Evolutionary conservation across 2,113 vertebrate species (phyloP).

Genomic region (Macquaria australasica): DNA sequence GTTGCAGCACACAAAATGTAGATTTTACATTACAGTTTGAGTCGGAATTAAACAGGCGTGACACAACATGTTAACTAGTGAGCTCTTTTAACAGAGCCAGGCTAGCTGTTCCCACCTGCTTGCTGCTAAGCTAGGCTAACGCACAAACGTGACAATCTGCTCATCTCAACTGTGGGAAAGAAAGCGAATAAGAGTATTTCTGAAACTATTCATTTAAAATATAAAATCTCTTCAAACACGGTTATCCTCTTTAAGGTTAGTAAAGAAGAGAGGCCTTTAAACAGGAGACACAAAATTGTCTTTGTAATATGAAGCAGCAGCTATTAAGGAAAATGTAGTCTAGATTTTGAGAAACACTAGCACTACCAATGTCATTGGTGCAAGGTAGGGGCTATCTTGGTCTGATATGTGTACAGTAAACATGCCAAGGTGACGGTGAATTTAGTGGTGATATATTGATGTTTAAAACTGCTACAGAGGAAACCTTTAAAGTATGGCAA

Average conservation of each 20-base stretch:
- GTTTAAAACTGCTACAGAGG: constrained; percentile 53
- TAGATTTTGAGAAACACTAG: not conserved
- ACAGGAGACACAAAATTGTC: not conserved
- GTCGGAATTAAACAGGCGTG: not conserved
- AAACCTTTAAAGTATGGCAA: constrained; percentile 52
- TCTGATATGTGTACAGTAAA: constrained; percentile 46
- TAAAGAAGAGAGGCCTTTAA: not conserved
- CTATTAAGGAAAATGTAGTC: not conserved
- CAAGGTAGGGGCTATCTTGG: not conserved
- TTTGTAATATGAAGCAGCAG: not conserved
- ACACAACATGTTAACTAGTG: not conserved
- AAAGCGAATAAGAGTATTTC: not conserved
- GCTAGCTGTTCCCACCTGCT: not conserved
- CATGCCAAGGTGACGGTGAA: constrained; percentile 21
- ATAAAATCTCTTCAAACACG: not conserved
- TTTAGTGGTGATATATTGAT: constrained; percentile 37
- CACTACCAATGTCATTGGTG: not conserved
- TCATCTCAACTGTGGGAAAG: no score
- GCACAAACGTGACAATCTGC: not conserved
- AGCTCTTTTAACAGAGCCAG: not conserved
- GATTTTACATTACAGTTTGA: not conserved
- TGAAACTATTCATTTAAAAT: not conserved
- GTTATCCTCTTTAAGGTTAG: no score
- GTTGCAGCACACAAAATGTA: not conserved
- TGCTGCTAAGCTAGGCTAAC: not conserved